Conservation (phyloP, 2,888 invertebrate genomes). For the Allygus modestus region DNA sequence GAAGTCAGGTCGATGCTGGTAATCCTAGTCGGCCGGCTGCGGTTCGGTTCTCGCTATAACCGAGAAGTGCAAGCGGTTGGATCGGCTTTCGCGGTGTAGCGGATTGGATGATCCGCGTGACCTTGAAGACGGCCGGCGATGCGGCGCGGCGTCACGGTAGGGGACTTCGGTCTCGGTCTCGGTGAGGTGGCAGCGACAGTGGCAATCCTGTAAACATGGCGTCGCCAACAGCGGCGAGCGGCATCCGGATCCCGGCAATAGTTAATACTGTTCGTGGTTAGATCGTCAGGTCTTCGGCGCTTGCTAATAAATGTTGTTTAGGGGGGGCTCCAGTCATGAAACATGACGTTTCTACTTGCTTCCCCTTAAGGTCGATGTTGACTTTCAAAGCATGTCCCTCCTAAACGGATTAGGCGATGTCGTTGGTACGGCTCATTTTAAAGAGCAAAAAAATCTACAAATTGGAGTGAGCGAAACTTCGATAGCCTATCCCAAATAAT, state of each 20-base stretch:
- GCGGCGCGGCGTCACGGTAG: not conserved
- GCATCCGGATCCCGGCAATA: not conserved
- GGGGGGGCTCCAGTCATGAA: not conserved
- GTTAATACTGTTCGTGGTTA: not conserved
- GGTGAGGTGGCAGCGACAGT: not conserved
- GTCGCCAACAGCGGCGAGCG: not conserved
- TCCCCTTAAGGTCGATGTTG: too few species aligned
- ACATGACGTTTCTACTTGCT: not conserved
- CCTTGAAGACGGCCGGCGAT: not conserved
- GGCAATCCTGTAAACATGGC: not conserved
- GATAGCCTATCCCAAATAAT: too few species aligned
- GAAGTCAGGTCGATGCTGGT: not conserved
- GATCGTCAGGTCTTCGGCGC: not conserved
- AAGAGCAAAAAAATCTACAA: too few species aligned
- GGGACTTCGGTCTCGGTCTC: not conserved
- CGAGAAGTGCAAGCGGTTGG: slow-evolving; percentile 1
- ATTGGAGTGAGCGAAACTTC: too few species aligned
- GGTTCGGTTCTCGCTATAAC: not conserved
- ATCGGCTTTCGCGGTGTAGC: slow-evolving; percentile 20
- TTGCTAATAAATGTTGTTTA: too few species aligned
- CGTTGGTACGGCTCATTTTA: too few species aligned
- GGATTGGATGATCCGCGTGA: slow-evolving; percentile 26
- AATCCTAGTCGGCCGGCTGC: not conserved
- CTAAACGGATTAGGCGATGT: too few species aligned
- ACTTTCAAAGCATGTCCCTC: too few species aligned